A percentile compares a stretch with the other conserved stretches of the same genome.
Evolutionary conservation across 2,113 vertebrate species (phyloP).

Genomic region (Dipodomys merriami): DNA sequence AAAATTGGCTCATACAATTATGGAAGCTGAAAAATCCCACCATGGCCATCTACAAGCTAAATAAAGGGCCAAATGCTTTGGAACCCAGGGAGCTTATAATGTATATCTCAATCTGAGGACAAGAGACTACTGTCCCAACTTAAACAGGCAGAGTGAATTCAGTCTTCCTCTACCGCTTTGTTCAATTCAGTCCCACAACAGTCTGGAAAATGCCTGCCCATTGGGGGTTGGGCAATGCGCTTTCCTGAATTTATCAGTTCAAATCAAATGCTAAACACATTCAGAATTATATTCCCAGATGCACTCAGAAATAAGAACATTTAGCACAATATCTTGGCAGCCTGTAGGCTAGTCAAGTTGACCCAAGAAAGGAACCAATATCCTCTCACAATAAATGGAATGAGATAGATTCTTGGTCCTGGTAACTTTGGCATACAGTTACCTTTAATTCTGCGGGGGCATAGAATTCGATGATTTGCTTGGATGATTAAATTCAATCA

Average conservation of each 20-base stretch:
- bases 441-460: neutral
- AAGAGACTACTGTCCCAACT: neutral
- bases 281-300: neutral
- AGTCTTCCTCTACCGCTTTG: neutral
- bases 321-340: neutral
- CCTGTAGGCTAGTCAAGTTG: neutral
- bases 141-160: neutral
- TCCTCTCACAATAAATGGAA: neutral
- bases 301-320: neutral
- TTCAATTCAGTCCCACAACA: neutral
- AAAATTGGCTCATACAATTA: neutral
- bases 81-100: neutral
- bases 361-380: neutral
- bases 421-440: neutral
- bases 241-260: neutral
- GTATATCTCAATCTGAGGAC: neutral
- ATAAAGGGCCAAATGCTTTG: neutral
- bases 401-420: neutral
- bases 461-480: neutral
- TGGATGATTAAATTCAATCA: neutral
- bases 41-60: neutral
- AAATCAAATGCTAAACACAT: neutral
- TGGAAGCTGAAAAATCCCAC: neutral
- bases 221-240: neutral
- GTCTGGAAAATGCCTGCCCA: neutral